Conservation (phyloP, 2,113 vertebrate genomes). For the Trichomycterus rosablanca region DNA sequence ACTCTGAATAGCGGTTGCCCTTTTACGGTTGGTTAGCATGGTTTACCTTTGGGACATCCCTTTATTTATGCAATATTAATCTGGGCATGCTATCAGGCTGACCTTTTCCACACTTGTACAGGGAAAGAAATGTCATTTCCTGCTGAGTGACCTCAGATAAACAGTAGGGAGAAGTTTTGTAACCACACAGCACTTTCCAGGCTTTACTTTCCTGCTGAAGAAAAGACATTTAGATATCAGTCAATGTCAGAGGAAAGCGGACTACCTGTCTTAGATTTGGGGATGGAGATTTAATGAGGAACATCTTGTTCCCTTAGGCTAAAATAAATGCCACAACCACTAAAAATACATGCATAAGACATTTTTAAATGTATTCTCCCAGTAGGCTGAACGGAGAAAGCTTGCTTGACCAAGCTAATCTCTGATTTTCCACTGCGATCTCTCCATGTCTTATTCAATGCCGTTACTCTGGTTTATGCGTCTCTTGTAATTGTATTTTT, state of each 20-base stretch:
- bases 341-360: no score
- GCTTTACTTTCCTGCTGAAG: not conserved
- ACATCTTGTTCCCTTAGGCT: not conserved
- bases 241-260: constrained; percentile 38
- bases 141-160: constrained; percentile 20
- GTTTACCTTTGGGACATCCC: no score
- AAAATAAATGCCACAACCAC: not conserved
- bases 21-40: not conserved
- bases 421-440: no score
- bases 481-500: no score
- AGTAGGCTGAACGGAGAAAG: no score
- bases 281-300: constrained; percentile 6
- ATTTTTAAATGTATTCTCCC: no score
- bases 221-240: constrained; percentile 22
- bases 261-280: constrained; percentile 13
- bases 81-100: constrained; percentile 11
- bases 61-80: constrained; percentile 2
- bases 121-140: constrained; percentile 11
- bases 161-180: constrained; percentile 9
- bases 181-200: constrained; percentile 11
- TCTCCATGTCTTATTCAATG: no score
- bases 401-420: no score
- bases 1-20: not conserved
- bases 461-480: no score
- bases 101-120: constrained; percentile 30